Base-by-base conservation (phyloP, 2,797 vertebrate species). In the Aldrovandia affinis region DNA sequence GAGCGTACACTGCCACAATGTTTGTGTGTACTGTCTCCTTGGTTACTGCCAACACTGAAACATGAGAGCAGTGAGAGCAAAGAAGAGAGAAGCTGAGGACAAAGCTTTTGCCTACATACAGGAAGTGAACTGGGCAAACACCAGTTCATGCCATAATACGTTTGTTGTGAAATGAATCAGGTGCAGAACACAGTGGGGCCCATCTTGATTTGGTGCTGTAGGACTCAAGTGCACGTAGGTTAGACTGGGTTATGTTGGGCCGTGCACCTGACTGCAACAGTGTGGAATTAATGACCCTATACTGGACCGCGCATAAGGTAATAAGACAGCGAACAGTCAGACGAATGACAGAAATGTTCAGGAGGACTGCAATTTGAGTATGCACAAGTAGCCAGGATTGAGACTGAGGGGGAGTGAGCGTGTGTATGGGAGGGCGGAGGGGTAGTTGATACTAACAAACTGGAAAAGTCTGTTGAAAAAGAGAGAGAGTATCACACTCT, bases 1-100 rank as follows among this genome's bases (percentile, higher is more conserved):
- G 81, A 52, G 44, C 20, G 39, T 57, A 81, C 28, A 50, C 83
- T 52, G 70, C 84, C 63, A 39, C 84, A 82, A n/a, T 85, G 84
- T 85, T 85, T 85, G 80, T 85, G 70, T 85, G 80, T 63, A 54
- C 55, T n/a, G 39, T 81, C 28, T 22, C 68, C 86, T 84, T 84
- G 86, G 86, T 57, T 39, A 86, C 83, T 33, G 68, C 80, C 80
- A 50, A 52, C 79, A 75, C 80, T 36, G 70, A 61, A 63, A 85
- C 54, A 85, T 28, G 50, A 63, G 80, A 50, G 73, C 63, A 59
- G 63, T 15, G 25, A 33, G 70, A 78, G 70, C 25, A 75, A 84
- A 79, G 30, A 63, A 85, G 68, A 75, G 63, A 42, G 79, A 65
- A 65, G 7, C 30, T 33, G n/a, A 50, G 44, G 63, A 36, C 63